Base-by-base conservation (phyloP, 2,113 vertebrate genomes). In the Calyptommatus sinebrachiatus region DNA sequence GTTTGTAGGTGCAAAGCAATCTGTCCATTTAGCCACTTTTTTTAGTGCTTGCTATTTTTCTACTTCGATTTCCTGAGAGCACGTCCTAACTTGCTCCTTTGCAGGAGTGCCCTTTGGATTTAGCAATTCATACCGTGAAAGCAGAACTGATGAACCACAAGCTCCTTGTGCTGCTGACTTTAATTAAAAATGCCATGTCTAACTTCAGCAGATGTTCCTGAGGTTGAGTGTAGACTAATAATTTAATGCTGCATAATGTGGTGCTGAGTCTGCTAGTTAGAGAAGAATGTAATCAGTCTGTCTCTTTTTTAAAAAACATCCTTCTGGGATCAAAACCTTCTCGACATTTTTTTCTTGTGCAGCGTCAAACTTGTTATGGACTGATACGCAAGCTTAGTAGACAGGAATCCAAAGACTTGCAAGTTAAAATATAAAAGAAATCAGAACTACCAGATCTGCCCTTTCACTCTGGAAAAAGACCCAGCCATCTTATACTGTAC, bases 151-250 rank as follows among this genome's bases (percentile, higher is more conserved):
- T 84, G 88, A 90, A 90, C 87, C 88, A 84, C 50, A 35, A 83
- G 85, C 81, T 85, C 75, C 80, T 77, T 80, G 69, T 72, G 81
- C 85, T 76, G 81, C 81, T 87, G 81, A 80, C 84, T 89, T 91
- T 92, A 90, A 92, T 90, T 91, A 92, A 91, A 92, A 90, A 86
- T 80, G 88, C 88, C 85, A 79, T 82, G 86, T 89, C 83, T 88
- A 88, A 89, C 90, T 86, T 80, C 80, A 87, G 86, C 90, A 89
- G 89, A 90, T 90, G 90, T 88, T 90, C 80, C 81, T 79, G 74
- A 78, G 86, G 28, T 69, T 1, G 1, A 87, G 81, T 80, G 72
- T 74, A 0, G 0, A 79, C 82, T 84, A 83, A 78, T 83, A 85
- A 90, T 87, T 74, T 82, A 84, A 88, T 11, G 76, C 83, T 0